Evolutionary conservation across 2,888 invertebrate genomes (phyloP), one percentile per base, ranked within the genome.

Genomic region (Scaptomyza parva): DNA sequence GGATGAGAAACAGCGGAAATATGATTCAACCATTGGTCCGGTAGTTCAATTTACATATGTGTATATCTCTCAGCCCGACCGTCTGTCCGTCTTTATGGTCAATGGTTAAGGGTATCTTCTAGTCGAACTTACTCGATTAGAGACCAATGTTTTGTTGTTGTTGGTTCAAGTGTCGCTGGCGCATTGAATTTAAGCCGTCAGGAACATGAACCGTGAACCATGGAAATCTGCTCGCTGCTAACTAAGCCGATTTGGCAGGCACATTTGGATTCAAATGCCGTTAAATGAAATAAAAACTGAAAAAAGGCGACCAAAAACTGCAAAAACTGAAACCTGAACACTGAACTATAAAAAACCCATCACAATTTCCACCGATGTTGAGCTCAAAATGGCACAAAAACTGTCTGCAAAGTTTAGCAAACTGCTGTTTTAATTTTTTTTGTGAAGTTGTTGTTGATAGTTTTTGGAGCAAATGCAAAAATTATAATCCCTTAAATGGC

Each of bases 161-260:
- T 35, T 47, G 48, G n/a, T 24, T 24, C 24, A 45, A 67, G 40
- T 63, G 55, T 66, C 54, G 68, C 51, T 54, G 51, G 65, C 60
- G 87, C 71, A 82, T 86, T 84, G 88, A 69, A 79, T 82, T 88
- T 86, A 84, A 84, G 68, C 86, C 84, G 61, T 55, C 60, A 53
- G 84, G 70, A 69, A 77, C 70, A 77, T 55, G 67, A n/a, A n/a
- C n/a, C n/a, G n/a, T n/a, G n/a, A n/a, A n/a, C n/a, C 70, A 77
- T 55, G 67, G 62, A 73, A 75, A 79, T 70, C 83, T 69, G 79
- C 69, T 75, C 65, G 77, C 69, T 47, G 47, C 75, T 70, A 77
- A 75, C 88, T 85, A 85, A 85, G 83, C 88, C 84, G 84, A 88
- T 85, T 86, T 86, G 66, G 86, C n/a, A 69, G 79, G 88, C 88